Conservation (phyloP, 2,888 invertebrate species). For the Isotomurus palustris region DNA sequence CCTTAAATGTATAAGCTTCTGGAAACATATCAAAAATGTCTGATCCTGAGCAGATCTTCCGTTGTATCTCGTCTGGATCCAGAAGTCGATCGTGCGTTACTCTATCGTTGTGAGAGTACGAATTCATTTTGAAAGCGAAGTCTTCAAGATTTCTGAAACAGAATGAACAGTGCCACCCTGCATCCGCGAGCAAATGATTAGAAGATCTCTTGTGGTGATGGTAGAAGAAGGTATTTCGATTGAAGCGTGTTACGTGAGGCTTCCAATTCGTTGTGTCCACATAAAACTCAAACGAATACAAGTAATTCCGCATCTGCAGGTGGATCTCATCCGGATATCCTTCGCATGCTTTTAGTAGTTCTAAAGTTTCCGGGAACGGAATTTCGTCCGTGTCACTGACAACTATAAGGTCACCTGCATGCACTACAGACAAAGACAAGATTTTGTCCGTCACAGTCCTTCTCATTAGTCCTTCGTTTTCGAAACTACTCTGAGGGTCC, state of each 20-base stretch:
- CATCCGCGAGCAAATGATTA: slow-evolving; percentile 15
- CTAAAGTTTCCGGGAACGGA: slow-evolving; percentile 59
- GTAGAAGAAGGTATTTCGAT: slow-evolving; percentile 2
- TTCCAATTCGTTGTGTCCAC: slow-evolving; percentile 25
- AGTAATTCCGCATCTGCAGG: slow-evolving; percentile 19
- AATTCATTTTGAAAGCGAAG: slow-evolving; percentile 33
- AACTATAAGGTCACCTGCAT: slow-evolving; percentile 51
- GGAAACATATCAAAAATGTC: slow-evolving; percentile 35
- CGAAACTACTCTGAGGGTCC: slow-evolving; percentile 45
- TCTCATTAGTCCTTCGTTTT: slow-evolving; percentile 46
- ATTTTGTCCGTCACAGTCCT: slow-evolving; percentile 36
- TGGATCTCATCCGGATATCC: slow-evolving; percentile 53
- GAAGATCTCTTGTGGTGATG: slow-evolving; percentile 17
- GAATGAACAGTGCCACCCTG: slow-evolving; percentile 37
- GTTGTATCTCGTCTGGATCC: slow-evolving; percentile 18
- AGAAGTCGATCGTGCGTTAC: slow-evolving; percentile 17
- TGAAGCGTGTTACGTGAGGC: slow-evolving; percentile 23
- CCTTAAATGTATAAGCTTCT: slow-evolving; percentile 29
- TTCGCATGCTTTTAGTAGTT: slow-evolving; percentile 64
- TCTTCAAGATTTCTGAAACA: slow-evolving; percentile 30
- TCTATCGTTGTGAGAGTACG: slow-evolving; percentile 31
- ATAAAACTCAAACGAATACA: slow-evolving; percentile 34
- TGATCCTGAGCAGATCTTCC: slow-evolving; percentile 22
- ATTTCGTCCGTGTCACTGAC: slow-evolving; percentile 58
- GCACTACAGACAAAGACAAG: slow-evolving; percentile 28